Base-by-base conservation (phyloP, 2,888 invertebrate species). In the Callyntrura guangdongensis region DNA sequence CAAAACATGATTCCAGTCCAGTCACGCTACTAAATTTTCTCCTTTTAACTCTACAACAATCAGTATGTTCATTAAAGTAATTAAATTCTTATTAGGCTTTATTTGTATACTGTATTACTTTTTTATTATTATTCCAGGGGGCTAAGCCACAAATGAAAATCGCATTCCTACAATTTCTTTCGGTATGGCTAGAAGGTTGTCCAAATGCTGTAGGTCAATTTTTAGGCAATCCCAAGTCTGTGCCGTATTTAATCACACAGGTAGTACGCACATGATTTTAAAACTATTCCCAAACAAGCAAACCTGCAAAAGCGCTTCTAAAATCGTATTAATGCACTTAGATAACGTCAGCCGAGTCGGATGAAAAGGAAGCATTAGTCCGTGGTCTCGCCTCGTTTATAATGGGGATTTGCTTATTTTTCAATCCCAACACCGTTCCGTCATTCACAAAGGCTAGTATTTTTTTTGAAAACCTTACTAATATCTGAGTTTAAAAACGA, bases 311-410 rank as follows among this genome's bases (percentile, higher is more conserved):
- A 14, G 9, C 17, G n/a, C 2, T 20, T 11, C 47, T 25, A 22
- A 64, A 49, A 36, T 84, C n/a, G n/a, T 53, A 11, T 53, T 53
- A 14, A 53, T 11, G 53, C 9, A 2, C 9, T 36, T 36, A 98
- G 95, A 96, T 97, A 0, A 96, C 97, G 93, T 97, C 97, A 89
- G 97, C 96, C 94, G 99, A 99, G 94, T 98, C 98, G 91, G 99
- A 99, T 95, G 98, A 98, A 94, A 97, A 97, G 95, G 99, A 99
- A 95, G 97, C 97, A 94, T 95, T 99, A 27, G 96, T 99, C 59
- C 97, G 98, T 94, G 98, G 98, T 1, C 96, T 99, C 93, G 97
- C 98, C 94, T 98, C 99, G 0, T 98, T 99, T 95, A 96, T 99
- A 1, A 97, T 99, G 94, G 99, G 99, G 0, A 96, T 99, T 85